Percentiles rank a stretch among this genome's conserved stretches.
phyloP scores from a whole-genome alignment of 2,888 invertebrate species.

The Loripinus fragilis region DNA sequence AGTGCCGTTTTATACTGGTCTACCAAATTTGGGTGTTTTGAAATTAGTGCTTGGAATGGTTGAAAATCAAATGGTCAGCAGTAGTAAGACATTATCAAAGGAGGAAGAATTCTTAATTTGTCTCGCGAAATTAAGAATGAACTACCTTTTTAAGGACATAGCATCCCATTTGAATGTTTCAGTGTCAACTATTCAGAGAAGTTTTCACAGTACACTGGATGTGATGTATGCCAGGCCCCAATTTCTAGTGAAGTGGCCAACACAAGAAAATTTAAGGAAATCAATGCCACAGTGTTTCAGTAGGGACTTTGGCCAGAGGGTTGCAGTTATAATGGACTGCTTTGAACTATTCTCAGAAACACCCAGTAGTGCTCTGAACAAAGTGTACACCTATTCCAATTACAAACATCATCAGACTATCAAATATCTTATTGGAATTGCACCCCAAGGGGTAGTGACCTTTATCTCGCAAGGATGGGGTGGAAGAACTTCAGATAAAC shows the following conservation, averaged over 20 bases:
- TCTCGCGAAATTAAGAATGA: conserved; percentile 31
- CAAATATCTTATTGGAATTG: conserved; percentile 67
- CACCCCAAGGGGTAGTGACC: conserved; percentile 59
- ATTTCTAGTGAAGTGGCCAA: conserved; percentile 35
- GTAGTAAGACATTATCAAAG: conserved; percentile 30
- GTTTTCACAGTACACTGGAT: conserved; percentile 35
- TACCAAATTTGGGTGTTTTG: conserved; percentile 21
- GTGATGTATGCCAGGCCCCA: conserved; percentile 26
- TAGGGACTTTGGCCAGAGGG: conserved; percentile 37
- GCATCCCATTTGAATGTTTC: conserved; percentile 35
- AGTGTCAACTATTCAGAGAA: conserved; percentile 25
- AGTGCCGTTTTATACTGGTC: conserved; percentile 32
- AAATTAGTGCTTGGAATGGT: conserved; percentile 29
- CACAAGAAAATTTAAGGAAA: conserved; percentile 24
- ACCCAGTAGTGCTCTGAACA: conserved; percentile 21
- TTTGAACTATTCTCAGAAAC: conserved; percentile 35
- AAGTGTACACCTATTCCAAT: no score
- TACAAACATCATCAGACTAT: no score
- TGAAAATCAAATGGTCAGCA: conserved; percentile 20
- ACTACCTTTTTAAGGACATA: conserved; percentile 33
- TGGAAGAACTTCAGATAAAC: conserved; percentile 63
- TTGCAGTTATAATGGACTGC: conserved; percentile 34
- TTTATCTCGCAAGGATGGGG: conserved; percentile 68
- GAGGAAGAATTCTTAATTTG: conserved; percentile 42
- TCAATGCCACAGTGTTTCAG: conserved; percentile 45